Base-by-base conservation (phyloP, 1,140 invertebrate genomes). In the Bombus vancouverensis region DNA sequence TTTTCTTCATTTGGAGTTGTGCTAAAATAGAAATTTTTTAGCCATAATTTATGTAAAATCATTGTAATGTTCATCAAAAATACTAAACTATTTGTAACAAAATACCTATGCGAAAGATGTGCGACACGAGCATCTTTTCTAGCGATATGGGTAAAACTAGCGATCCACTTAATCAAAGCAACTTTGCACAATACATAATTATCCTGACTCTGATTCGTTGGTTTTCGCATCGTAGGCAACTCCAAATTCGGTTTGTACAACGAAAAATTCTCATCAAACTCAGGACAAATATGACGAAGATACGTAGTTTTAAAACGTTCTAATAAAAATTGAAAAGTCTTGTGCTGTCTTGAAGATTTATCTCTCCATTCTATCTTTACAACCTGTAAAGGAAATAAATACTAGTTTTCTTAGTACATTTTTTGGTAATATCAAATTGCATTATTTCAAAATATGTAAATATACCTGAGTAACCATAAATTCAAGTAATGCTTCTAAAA, bases 281-380 rank as follows among this genome's bases (percentile, higher is more conserved):
- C 97, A 2, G 98, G 98, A 95, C 99, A 99, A 90, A 99, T 98
- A 91, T 98, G 96, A 53, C 97, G 97, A 85, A 99, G 95, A 95
- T 99, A 99, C 92, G 98, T 98, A 66, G 97, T 95, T 95, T 99
- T 99, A 93, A 99, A 99, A 90, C 97, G 97, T 93, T 99, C 97
- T 93, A 99, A 96, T 80, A 99, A 95, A 96, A 99, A 99, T 68
- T 97, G 97, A 95, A 99, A 99, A 89, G 97, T 97, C 92, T 97
- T 97, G 85, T 97, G 96, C 93, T 98, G 98, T 82, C 97, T 95
- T 10, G 96, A 96, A 47, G 96, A 96, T 94, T 98, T 97, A 92
- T 99, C 98, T 87, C 97, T 97, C 98, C 98, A 99, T 93, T 98
- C 97, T 81, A 99, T 96, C 95, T 98, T 98, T 3, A 97, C 97